Conservation (phyloP, 2,797 vertebrate genomes). For the Peromyscus nudipes region DNA sequence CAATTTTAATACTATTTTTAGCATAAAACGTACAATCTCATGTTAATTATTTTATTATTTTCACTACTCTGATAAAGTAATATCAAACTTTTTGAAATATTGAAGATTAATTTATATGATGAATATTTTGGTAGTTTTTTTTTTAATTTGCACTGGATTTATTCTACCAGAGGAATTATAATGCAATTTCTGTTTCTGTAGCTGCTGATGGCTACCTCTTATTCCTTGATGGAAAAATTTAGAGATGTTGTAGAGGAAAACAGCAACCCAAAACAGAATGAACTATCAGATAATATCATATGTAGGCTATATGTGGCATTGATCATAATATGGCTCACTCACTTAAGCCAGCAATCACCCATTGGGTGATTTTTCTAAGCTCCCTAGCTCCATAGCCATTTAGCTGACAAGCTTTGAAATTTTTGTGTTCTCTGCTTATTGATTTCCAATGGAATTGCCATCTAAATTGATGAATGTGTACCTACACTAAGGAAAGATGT, state of each 20-base stretch:
- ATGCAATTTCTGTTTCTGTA: not conserved
- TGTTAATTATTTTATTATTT: not conserved
- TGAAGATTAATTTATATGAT: not conserved
- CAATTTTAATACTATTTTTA: not conserved
- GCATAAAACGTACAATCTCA: not conserved
- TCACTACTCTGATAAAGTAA: not conserved
- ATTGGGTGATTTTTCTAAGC: constrained; percentile 81
- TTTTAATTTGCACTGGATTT: not conserved
- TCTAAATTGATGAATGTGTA: constrained; percentile 83
- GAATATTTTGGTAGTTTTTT: not conserved
- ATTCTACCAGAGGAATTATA: not conserved
- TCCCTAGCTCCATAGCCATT: constrained; percentile 66
- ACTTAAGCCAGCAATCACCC: constrained; percentile 73
- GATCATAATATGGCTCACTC: constrained; percentile 64
- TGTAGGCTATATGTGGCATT: constrained; percentile 68
- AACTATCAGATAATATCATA: constrained; percentile 61
- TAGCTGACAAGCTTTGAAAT: constrained; percentile 78
- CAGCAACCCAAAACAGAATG: constrained; percentile 36
- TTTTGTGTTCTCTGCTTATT: constrained; percentile 78
- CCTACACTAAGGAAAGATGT: constrained; percentile 49
- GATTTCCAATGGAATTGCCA: constrained; percentile 83
- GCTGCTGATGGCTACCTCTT: not conserved
- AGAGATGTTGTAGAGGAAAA: not conserved
- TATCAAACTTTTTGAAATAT: not conserved
- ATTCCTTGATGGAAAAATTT: constrained; percentile 70